Percentiles rank a stretch among this genome's conserved stretches.
phyloP scores from a whole-genome alignment of 2,888 invertebrate genomes.

The Neria commutata region DNA sequence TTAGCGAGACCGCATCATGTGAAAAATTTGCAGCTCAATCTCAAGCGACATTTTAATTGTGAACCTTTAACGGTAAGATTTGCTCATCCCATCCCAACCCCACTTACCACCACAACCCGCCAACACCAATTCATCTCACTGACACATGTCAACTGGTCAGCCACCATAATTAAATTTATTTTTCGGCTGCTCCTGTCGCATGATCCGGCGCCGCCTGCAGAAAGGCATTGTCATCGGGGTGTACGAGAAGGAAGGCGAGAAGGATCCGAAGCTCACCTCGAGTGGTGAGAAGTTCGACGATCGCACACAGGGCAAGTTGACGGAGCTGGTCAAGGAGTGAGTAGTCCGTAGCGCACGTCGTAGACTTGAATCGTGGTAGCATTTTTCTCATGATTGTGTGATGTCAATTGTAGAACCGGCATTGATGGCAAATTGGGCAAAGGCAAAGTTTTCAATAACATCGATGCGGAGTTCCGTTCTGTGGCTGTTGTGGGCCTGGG shows the following conservation, averaged over 20 bases:
- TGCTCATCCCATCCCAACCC: slow-evolving; percentile 31
- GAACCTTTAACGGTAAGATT: not conserved
- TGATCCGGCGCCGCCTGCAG: slow-evolving; percentile 32
- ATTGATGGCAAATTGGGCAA: slow-evolving; percentile 51
- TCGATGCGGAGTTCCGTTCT: slow-evolving; percentile 66
- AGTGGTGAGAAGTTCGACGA: slow-evolving; percentile 64
- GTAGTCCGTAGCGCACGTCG: slow-evolving; percentile 26
- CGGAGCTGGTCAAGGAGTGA: slow-evolving; percentile 62
- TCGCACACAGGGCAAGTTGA: slow-evolving; percentile 62
- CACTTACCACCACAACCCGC: slow-evolving; percentile 30
- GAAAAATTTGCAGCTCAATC: not conserved
- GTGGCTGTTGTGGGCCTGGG: slow-evolving; percentile 75
- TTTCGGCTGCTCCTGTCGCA: not conserved
- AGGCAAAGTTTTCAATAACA: slow-evolving; percentile 66
- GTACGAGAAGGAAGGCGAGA: slow-evolving; percentile 61
- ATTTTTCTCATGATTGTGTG: not conserved
- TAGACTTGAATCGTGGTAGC: not conserved
- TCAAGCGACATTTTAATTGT: not conserved
- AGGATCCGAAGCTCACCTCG: slow-evolving; percentile 62
- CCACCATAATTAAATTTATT: not conserved
- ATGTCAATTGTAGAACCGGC: slow-evolving; percentile 25
- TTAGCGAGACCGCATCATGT: slow-evolving; percentile 13
- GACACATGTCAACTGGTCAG: no score
- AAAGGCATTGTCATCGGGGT: slow-evolving; percentile 66
- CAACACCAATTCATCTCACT: no score